Base-by-base conservation (phyloP, 1,140 invertebrate species). In the Maconellicoccus hirsutus region DNA sequence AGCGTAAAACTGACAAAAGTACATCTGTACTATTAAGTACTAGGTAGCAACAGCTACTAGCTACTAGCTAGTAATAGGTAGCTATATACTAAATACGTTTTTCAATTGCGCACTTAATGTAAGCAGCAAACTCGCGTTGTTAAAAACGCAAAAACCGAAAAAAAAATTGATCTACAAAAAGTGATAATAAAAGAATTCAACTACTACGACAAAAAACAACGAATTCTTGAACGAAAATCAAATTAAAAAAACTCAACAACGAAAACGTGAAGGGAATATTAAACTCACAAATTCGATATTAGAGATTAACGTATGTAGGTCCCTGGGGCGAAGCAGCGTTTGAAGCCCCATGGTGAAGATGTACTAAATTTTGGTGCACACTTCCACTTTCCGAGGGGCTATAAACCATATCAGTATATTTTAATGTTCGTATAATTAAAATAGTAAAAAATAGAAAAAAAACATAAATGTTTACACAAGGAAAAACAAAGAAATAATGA, bases 241-340 rank as follows among this genome's bases (percentile, higher is more conserved):
- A 73, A 74, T 74, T 70, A 23, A 74, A 73, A 74, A 75, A 73
- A 75, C 76, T 74, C 70, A 72, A 75, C 73, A 75, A 76, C 76
- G 71, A 72, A 71, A 73, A 70, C 22, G 66, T 52, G 38, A 42
- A 74, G 71, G 42, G 69, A 71, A 72, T 70, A 72, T 63, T 72
- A 52, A 73, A 75, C 76, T 76, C 75, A 77, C 75, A 73, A 75
- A 76, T 72, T 75, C 73, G 72, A 66, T 66, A 86, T 88, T 91
- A 93, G 85, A 93, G 89, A 87, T 93, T 93, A 80, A 93, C 91
- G 85, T 94, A 94, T 77, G 91, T 93, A 74, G 90, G 90, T 84
- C 91, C 90, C 82, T 92, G 90, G 75, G 90, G 89, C 77, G 90
- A 91, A 79, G 89, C 85, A 80, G 86, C 81, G 79, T 86, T 85